Evolutionary conservation across 1,140 invertebrate species (phyloP).

Genomic region (Aphelenchoides besseyi): DNA sequence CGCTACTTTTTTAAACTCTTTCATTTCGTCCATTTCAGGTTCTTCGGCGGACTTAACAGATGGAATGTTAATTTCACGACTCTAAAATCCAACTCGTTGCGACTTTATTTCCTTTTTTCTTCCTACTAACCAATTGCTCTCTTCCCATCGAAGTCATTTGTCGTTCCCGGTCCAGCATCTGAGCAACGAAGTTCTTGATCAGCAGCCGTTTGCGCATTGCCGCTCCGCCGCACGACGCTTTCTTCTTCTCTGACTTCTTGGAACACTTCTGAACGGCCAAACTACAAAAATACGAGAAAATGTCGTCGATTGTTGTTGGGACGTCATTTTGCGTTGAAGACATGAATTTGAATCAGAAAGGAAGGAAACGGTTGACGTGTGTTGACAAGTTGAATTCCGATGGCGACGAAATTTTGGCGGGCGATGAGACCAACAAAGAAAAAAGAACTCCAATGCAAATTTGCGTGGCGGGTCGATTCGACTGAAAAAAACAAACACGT

Average conservation of each 20-base stretch:
- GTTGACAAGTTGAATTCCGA: not conserved
- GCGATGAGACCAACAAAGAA: not conserved
- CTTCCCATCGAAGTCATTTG: conserved; percentile 23
- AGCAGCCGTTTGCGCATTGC: conserved; percentile 54
- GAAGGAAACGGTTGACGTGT: not conserved
- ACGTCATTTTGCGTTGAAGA: conserved; percentile 13
- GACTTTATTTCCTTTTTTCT: no score
- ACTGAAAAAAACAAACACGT: not conserved
- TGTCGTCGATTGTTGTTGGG: conserved; percentile 21
- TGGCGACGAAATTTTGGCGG: not conserved
- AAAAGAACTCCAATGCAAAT: not conserved
- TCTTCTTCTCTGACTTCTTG: conserved; percentile 54
- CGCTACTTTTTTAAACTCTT: conserved; percentile 17
- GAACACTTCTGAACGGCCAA: conserved; percentile 52
- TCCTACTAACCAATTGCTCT: not conserved
- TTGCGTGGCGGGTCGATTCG: not conserved
- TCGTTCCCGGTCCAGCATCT: conserved; percentile 49
- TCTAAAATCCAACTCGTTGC: not conserved
- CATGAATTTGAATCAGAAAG: conserved; percentile 17
- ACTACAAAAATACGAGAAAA: conserved; percentile 52
- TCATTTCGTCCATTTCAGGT: conserved; percentile 16
- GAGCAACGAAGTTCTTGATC: conserved; percentile 54
- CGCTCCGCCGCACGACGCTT: conserved; percentile 53
- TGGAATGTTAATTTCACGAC: not conserved
- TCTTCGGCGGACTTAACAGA: not conserved